Conservation (phyloP, 2,888 invertebrate species). For the Falcaria lacertinaria region DNA sequence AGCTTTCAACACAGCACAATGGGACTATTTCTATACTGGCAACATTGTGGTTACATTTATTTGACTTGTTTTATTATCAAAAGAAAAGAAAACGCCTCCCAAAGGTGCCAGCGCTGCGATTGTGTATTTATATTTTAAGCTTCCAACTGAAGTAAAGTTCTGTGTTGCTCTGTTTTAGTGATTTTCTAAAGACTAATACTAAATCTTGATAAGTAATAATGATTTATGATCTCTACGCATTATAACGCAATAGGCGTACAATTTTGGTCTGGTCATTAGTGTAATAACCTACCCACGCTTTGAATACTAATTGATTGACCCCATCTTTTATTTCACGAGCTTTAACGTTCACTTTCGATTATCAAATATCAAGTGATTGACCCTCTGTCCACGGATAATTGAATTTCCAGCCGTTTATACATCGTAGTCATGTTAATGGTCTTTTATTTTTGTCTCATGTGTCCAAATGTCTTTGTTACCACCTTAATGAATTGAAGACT, state of each 20-base stretch:
- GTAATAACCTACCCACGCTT: constrained; percentile 1
- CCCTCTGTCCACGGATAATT: background rate
- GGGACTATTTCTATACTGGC: constrained; percentile 1
- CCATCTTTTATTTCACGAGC: background rate
- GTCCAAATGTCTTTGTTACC: background rate
- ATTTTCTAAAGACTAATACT: too few relatives aligned
- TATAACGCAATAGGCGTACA: constrained; percentile 2
- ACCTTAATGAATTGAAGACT: too few relatives aligned
- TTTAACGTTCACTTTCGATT: constrained; percentile 1
- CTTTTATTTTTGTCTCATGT: background rate
- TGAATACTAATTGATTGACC: background rate
- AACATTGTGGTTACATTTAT: background rate
- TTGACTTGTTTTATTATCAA: too few relatives aligned
- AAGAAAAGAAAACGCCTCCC: too few relatives aligned
- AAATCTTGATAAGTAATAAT: too few relatives aligned
- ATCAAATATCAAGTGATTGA: background rate
- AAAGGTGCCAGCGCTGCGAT: too few relatives aligned
- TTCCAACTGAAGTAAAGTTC: too few relatives aligned
- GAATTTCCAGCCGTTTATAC: background rate
- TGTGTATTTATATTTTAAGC: too few relatives aligned
- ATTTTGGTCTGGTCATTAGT: constrained; percentile 2
- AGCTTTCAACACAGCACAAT: constrained; percentile 6
- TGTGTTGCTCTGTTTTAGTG: too few relatives aligned
- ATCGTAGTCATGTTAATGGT: background rate
- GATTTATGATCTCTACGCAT: background rate